phyloP scores from a whole-genome alignment of 2,888 invertebrate genomes.

The Philhelius pedissequus region DNA sequence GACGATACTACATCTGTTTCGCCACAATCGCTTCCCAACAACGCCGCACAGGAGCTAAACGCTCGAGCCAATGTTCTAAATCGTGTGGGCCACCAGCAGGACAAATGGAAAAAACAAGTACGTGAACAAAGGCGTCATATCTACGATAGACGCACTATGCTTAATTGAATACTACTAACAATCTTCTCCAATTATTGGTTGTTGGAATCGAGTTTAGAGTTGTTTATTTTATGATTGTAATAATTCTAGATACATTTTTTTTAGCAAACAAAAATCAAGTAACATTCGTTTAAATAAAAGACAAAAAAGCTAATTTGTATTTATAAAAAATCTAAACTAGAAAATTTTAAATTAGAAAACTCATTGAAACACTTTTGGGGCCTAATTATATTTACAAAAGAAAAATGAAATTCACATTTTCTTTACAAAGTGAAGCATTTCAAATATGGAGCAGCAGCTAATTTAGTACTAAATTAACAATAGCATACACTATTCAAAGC shows the following conservation, averaged over 20 bases:
- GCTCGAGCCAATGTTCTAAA: constrained; percentile 90
- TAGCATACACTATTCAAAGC: too few species aligned
- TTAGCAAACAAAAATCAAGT: constrained; percentile 18
- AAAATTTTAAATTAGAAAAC: neutral
- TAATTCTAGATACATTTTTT: constrained; percentile 22
- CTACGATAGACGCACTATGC: constrained; percentile 98
- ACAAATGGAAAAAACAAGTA: constrained; percentile 98
- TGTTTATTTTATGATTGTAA: constrained; percentile 40
- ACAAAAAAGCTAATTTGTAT: constrained; percentile 18
- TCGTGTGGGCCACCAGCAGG: constrained; percentile 96
- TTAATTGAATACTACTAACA: constrained; percentile 84
- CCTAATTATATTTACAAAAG: too few species aligned
- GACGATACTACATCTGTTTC: constrained; percentile 82
- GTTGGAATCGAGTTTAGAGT: neutral
- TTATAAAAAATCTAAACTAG: neutral
- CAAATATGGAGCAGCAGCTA: too few species aligned
- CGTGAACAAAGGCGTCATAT: constrained; percentile 91
- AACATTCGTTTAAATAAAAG: constrained; percentile 26
- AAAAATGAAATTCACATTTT: too few species aligned
- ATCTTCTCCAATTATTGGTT: neutral
- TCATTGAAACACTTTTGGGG: neutral
- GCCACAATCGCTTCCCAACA: constrained; percentile 78
- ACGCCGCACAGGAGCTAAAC: constrained; percentile 86
- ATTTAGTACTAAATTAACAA: too few species aligned
- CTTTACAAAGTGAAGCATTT: too few species aligned